Evolutionary conservation across 2,888 invertebrate genomes (phyloP).

Genomic region (Bombyx huttoni): DNA sequence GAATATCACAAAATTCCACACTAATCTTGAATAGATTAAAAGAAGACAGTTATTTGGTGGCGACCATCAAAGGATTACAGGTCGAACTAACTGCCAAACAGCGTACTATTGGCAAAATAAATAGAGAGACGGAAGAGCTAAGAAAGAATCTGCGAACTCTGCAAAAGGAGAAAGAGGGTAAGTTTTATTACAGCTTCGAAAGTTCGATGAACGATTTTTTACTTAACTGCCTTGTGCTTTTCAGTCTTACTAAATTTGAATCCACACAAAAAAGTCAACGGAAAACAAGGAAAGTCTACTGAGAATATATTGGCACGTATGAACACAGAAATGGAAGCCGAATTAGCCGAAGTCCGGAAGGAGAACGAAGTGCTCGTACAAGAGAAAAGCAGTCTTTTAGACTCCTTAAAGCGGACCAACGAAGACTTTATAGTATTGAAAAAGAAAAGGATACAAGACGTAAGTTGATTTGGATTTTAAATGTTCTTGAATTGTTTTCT

Average conservation of each 20-base stretch:
- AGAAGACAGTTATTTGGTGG: slow-evolving; percentile 83
- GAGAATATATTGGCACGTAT: slow-evolving; percentile 50
- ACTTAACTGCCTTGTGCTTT: slow-evolving; percentile 9
- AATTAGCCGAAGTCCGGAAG: slow-evolving; percentile 47
- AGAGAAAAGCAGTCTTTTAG: slow-evolving; percentile 71
- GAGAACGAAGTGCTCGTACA: slow-evolving; percentile 61
- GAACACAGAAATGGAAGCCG: slow-evolving; percentile 55
- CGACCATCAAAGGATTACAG: slow-evolving; percentile 85
- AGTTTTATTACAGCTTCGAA: slow-evolving; percentile 1
- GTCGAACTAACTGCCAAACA: slow-evolving; percentile 82
- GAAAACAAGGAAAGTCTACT: slow-evolving; percentile 44
- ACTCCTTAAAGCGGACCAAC: slow-evolving; percentile 80
- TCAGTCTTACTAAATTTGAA: slow-evolving; percentile 49
- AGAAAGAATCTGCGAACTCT: slow-evolving; percentile 81
- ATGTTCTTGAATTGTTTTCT: too few relatives aligned
- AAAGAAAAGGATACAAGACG: slow-evolving; percentile 84
- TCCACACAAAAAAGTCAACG: slow-evolving; percentile 43
- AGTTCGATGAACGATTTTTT: too few relatives aligned
- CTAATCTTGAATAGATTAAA: slow-evolving; percentile 66
- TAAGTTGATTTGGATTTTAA: slow-evolving; percentile 54
- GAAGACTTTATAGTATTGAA: slow-evolving; percentile 83
- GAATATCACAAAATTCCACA: slow-evolving; percentile 69
- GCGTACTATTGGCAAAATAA: slow-evolving; percentile 78
- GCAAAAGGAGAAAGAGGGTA: slow-evolving; percentile 82
- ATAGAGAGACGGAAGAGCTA: slow-evolving; percentile 82